A percentile compares a stretch with the other conserved stretches of the same genome.
phyloP scores from a whole-genome alignment of 2,113 vertebrate species.

The Brachypteracias leptosomus region DNA sequence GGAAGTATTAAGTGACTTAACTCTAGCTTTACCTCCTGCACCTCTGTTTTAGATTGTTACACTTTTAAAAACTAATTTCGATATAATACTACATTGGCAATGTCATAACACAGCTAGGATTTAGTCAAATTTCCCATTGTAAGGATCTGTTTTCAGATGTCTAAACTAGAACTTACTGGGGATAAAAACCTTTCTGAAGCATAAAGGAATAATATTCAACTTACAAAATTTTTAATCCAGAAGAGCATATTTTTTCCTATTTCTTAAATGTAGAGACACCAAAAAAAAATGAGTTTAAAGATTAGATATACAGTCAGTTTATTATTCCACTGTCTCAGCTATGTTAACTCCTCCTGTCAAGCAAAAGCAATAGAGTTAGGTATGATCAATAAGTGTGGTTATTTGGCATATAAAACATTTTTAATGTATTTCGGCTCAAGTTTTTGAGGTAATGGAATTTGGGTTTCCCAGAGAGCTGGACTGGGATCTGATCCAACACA shows the following conservation, averaged over 20 bases:
- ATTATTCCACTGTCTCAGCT: not conserved
- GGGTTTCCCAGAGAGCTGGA: slow-evolving; percentile 14
- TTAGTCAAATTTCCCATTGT: not conserved
- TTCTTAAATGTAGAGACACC: not conserved
- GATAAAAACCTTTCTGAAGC: not conserved
- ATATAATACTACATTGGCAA: not conserved
- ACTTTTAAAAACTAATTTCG: not conserved
- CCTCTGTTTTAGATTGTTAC: not conserved
- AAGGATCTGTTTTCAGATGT: not conserved
- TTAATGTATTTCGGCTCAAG: not conserved
- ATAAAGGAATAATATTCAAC: not conserved
- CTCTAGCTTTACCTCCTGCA: not conserved
- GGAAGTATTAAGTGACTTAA: not conserved
- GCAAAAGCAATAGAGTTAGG: not conserved
- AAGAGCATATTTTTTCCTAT: not conserved
- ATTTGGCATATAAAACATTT: not conserved
- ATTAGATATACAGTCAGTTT: not conserved
- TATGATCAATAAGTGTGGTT: not conserved
- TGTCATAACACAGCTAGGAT: not conserved
- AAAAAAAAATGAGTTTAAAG: not conserved
- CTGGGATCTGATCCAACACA: slow-evolving; percentile 44
- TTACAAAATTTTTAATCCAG: not conserved
- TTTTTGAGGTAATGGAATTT: slow-evolving; percentile 52
- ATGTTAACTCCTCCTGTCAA: not conserved
- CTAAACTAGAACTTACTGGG: not conserved